Conservation (phyloP, 2,888 invertebrate species). For the Metalampra italica region DNA sequence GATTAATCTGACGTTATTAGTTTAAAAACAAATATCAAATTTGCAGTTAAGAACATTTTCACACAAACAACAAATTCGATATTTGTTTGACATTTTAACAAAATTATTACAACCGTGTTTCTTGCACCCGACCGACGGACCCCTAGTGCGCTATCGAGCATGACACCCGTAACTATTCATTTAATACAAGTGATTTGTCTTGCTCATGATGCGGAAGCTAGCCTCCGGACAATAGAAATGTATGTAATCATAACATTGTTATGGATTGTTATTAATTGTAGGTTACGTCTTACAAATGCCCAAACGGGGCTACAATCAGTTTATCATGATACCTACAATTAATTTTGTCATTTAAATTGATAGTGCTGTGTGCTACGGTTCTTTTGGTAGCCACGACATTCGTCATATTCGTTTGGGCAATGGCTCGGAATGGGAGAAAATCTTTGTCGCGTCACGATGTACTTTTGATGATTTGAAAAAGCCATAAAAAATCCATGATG, state of each 20-base stretch:
- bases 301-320: neutral
- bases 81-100: too few species aligned
- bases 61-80: too few species aligned
- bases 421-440: neutral
- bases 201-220: slow-evolving; percentile 29
- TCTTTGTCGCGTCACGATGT: too few species aligned
- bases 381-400: neutral
- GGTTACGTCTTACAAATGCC: neutral
- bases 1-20: too few species aligned
- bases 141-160: slow-evolving; percentile 1
- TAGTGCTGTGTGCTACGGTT: neutral
- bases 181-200: slow-evolving; percentile 30
- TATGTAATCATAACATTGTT: slow-evolving; percentile 5
- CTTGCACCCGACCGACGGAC: too few species aligned
- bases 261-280: slow-evolving; percentile 3
- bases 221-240: slow-evolving; percentile 18
- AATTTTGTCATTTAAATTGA: neutral
- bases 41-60: too few species aligned
- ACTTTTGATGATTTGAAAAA: too few species aligned
- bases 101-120: too few species aligned
- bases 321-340: neutral
- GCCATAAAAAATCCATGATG: too few species aligned
- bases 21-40: too few species aligned
- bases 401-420: neutral
- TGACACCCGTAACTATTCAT: slow-evolving; percentile 6